phyloP scores from a whole-genome alignment of 1,140 invertebrate species.

The Bombyx mandarina region DNA sequence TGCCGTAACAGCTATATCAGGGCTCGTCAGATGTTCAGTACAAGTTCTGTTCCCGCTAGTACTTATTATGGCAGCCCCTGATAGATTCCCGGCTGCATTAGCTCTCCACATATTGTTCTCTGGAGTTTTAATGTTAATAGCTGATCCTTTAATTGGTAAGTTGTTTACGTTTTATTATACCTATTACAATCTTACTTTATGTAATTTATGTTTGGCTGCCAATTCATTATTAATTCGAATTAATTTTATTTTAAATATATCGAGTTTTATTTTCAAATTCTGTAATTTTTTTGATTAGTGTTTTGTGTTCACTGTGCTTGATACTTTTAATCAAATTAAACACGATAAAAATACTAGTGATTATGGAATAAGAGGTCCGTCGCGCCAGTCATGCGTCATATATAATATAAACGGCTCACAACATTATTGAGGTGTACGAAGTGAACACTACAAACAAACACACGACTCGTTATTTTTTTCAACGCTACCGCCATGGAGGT shows the following conservation, averaged over 20 bases:
- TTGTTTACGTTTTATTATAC: background rate
- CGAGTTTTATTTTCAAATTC: background rate
- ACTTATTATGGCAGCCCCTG: constrained; percentile 42
- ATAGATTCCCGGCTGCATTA: constrained; percentile 52
- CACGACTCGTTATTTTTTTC: too few relatives aligned
- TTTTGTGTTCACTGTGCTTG: background rate
- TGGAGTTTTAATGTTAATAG: constrained; percentile 49
- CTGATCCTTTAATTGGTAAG: constrained; percentile 57
- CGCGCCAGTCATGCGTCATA: too few relatives aligned
- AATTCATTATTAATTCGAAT: too few relatives aligned
- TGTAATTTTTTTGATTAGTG: background rate
- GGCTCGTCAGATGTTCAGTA: constrained; percentile 53
- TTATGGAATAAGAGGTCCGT: too few relatives aligned
- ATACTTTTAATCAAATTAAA: background rate
- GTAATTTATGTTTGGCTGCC: background rate
- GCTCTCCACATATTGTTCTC: constrained; percentile 57
- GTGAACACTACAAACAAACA: too few relatives aligned
- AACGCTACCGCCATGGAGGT: too few relatives aligned
- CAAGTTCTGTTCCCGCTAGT: constrained; percentile 57
- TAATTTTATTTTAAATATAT: too few relatives aligned
- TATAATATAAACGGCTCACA: too few relatives aligned
- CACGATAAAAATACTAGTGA: too few relatives aligned
- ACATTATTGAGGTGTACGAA: too few relatives aligned
- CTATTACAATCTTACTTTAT: background rate
- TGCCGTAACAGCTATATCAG: constrained; percentile 45